These are phyloP conservation scores for Pseudopleuronectes americanus DNA, from an alignment of 2,797 vertebrate genomes.

Conservation along the genomic window DNA sequence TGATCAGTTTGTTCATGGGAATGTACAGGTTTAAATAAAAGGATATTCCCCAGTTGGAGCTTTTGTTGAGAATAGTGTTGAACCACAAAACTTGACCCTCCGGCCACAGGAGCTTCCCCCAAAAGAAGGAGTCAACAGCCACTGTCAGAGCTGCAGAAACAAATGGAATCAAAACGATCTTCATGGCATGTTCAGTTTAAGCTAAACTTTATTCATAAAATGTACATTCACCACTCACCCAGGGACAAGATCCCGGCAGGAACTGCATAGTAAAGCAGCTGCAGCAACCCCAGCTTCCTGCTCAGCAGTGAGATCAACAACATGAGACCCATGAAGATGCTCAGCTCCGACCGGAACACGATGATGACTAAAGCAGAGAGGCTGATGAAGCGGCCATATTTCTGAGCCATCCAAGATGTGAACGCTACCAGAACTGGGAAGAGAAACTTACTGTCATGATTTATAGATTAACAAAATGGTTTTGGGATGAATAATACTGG, in stretches of 20 bases:
- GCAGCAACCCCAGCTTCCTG: slow-evolving; percentile 82
- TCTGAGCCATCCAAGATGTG: slow-evolving; percentile 91
- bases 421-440: slow-evolving; percentile 88
- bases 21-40: slow-evolving; percentile 66
- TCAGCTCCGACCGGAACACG: slow-evolving; percentile 93
- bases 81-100: slow-evolving; percentile 97
- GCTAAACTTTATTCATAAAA: neutral
- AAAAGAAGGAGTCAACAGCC: slow-evolving; percentile 90
- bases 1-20: neutral
- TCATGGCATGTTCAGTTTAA: neutral
- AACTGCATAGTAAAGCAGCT: slow-evolving; percentile 83
- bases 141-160: slow-evolving; percentile 87
- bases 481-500: neutral
- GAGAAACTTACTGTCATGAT: neutral
- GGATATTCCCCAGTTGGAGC: slow-evolving; percentile 99
- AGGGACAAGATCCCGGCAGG: slow-evolving; percentile 90
- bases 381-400: slow-evolving; percentile 86
- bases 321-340: slow-evolving; percentile 91
- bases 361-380: slow-evolving; percentile 92
- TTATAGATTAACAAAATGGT: neutral
- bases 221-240: slow-evolving; percentile 79
- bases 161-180: slow-evolving; percentile 5
- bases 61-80: slow-evolving; percentile 94
- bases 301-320: slow-evolving; percentile 85
- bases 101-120: slow-evolving; percentile 92